Conservation (phyloP, 1,140 invertebrate genomes). For the Oedothorax gibbosus region DNA sequence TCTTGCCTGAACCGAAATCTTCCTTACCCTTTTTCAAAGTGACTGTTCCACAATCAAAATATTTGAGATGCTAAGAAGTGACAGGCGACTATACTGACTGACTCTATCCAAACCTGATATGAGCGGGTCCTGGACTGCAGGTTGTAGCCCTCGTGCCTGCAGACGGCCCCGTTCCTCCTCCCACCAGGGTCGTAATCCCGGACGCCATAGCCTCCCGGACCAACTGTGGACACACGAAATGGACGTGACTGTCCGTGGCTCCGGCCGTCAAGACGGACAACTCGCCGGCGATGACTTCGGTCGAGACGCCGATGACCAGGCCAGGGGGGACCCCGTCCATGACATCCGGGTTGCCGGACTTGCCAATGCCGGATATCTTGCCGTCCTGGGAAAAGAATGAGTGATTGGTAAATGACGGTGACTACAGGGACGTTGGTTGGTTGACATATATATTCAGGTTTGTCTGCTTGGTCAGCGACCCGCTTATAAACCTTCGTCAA, state of each 20-base stretch:
- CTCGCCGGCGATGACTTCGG: slow-evolving; percentile 69
- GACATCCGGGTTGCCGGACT: slow-evolving; percentile 69
- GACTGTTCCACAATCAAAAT: no score
- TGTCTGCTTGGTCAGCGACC: no score
- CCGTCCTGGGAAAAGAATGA: slow-evolving; percentile 64
- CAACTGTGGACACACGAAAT: slow-evolving; percentile 69
- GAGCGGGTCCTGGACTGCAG: slow-evolving; percentile 68
- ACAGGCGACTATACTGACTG: no score
- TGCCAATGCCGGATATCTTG: slow-evolving; percentile 68
- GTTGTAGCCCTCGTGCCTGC: slow-evolving; percentile 68
- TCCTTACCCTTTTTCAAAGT: no score
- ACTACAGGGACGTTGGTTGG: no score
- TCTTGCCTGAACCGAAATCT: no score
- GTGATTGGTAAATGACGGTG: no score
- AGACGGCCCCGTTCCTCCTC: slow-evolving; percentile 69
- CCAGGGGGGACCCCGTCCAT: slow-evolving; percentile 67
- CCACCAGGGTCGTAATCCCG: slow-evolving; percentile 69
- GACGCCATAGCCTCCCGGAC: slow-evolving; percentile 67
- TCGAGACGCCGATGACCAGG: slow-evolving; percentile 67
- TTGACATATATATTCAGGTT: no score
- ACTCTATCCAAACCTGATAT: slow-evolving; percentile 65
- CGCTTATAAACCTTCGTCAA: no score
- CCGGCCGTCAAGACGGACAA: slow-evolving; percentile 69
- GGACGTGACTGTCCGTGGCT: slow-evolving; percentile 67
- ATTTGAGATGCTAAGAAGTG: no score